These are phyloP conservation scores for Drosophila anomelani DNA, from an alignment of 2,888 invertebrate species.

Conservation along the genomic window DNA sequence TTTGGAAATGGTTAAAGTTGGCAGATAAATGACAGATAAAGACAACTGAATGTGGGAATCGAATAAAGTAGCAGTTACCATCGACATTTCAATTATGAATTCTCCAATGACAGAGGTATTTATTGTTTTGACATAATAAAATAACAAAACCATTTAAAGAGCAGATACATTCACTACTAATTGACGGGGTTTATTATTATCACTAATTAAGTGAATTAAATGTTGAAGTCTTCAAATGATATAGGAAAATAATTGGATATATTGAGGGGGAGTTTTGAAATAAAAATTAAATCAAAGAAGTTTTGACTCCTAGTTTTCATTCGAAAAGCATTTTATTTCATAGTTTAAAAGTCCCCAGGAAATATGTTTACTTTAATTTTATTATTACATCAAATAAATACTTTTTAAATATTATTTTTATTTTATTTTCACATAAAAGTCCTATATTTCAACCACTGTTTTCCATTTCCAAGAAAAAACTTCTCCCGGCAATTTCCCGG, in stretches of 20 bases:
- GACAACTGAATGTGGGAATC: slow-evolving; percentile 12
- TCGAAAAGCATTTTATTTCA: no score
- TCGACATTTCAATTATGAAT: slow-evolving; percentile 21
- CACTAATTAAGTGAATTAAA: background rate
- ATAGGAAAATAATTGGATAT: background rate
- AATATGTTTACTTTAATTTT: no score
- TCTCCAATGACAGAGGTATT: background rate
- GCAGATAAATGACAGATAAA: slow-evolving; percentile 40
- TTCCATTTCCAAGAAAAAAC: background rate
- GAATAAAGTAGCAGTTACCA: slow-evolving; percentile 23
- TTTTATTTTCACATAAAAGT: background rate
- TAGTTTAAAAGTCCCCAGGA: no score
- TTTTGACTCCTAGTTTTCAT: no score
- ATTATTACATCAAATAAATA: no score
- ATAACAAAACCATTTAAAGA: background rate
- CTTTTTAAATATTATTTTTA: no score
- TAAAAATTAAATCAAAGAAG: no score
- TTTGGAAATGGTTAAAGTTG: slow-evolving; percentile 33
- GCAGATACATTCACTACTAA: background rate
- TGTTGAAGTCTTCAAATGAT: background rate
- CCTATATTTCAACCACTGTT: slow-evolving; percentile 11
- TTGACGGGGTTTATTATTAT: background rate
- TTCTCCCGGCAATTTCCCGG: slow-evolving; percentile 41
- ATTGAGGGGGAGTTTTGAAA: background rate
- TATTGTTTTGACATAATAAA: slow-evolving; percentile 8